Conservation (phyloP, 2,888 invertebrate genomes). For the Cotesia congregata region DNA sequence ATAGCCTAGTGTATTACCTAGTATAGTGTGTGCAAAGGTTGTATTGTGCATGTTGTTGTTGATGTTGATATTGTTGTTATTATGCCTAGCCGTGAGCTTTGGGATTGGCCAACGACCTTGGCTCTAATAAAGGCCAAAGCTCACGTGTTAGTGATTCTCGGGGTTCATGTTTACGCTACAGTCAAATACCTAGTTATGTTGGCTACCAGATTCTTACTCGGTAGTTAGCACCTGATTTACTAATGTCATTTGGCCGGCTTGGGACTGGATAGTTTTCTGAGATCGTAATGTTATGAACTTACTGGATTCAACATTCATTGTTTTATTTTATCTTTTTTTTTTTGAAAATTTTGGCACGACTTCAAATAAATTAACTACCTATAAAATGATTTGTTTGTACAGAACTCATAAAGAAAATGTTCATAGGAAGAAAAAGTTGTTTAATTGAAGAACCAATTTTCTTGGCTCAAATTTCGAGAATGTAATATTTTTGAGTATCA, state of each 20-base stretch:
- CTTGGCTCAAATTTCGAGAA: too few relatives aligned
- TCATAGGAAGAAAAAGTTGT: too few relatives aligned
- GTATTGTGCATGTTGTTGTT: not conserved
- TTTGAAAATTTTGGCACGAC: too few relatives aligned
- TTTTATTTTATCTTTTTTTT: not conserved
- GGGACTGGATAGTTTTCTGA: not conserved
- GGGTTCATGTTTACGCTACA: not conserved
- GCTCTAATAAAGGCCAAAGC: not conserved
- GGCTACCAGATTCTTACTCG: conserved; percentile 36
- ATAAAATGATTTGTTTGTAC: too few relatives aligned
- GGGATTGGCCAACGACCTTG: conserved; percentile 20
- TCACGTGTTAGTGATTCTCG: not conserved
- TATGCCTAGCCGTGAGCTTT: conserved; percentile 23
- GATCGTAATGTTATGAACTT: too few relatives aligned
- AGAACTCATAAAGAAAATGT: too few relatives aligned
- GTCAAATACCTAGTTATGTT: not conserved
- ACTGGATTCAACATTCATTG: conserved; percentile 8
- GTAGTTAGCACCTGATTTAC: conserved; percentile 58
- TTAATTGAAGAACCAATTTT: too few relatives aligned
- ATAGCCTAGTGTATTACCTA: conserved; percentile 15
- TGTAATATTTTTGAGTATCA: too few relatives aligned
- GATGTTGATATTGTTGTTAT: not conserved
- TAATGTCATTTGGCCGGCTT: conserved; percentile 55
- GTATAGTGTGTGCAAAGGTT: conserved; percentile 26
- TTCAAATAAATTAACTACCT: too few relatives aligned